These are phyloP conservation scores for Drymodes brunneopygia DNA, from an alignment of 2,113 vertebrate species.

Conservation along the genomic window DNA sequence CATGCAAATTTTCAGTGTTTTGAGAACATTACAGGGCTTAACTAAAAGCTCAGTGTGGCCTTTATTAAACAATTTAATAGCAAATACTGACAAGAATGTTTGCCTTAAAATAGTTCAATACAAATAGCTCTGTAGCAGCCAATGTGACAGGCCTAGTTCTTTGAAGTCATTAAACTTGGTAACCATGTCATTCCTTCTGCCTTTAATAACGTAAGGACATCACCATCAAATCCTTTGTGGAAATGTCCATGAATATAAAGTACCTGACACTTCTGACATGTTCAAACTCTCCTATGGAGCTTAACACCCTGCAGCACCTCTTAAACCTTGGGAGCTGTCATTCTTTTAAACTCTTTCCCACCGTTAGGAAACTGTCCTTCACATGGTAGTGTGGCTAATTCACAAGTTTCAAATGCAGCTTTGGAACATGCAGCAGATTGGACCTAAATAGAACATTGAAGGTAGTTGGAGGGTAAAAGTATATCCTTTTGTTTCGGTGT, in stretches of 20 bases:
- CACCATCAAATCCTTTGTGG: constrained; percentile 4
- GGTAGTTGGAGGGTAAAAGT: background rate
- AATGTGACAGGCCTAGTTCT: background rate
- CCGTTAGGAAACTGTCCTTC: background rate
- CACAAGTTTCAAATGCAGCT: background rate
- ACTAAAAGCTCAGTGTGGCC: background rate
- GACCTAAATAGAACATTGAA: background rate
- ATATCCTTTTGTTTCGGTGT: background rate
- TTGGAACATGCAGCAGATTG: background rate
- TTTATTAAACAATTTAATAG: constrained; percentile 19
- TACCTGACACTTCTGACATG: constrained; percentile 39
- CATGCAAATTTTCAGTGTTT: constrained; percentile 25
- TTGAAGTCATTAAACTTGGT: background rate
- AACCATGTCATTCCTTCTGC: background rate
- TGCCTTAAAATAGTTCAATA: background rate
- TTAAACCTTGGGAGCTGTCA: background rate
- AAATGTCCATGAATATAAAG: background rate
- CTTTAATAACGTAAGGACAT: background rate
- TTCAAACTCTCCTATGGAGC: background rate
- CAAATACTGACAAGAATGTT: constrained; percentile 27
- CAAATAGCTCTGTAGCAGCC: background rate
- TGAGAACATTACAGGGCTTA: background rate
- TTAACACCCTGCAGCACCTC: constrained; percentile 32
- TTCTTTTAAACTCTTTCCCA: constrained; percentile 42
- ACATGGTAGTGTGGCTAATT: background rate